These are phyloP conservation scores for Bursaphelenchus mucronatus DNA, from an alignment of 1,140 invertebrate species.

Conservation along the genomic window DNA sequence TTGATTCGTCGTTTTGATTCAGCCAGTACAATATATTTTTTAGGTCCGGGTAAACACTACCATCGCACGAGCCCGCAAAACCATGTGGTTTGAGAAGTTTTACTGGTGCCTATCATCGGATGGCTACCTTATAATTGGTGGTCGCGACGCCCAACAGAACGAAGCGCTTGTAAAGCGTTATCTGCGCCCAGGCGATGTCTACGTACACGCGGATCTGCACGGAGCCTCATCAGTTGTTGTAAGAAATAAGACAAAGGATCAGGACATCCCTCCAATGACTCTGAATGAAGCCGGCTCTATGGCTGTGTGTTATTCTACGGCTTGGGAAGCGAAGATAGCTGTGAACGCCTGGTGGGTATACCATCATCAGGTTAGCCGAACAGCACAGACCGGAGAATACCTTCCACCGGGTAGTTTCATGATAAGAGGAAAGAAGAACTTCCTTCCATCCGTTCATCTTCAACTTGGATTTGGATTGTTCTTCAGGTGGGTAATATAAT, in stretches of 20 bases:
- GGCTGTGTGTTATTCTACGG: conserved; percentile 90
- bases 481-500: conserved; percentile 64
- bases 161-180: conserved; percentile 93
- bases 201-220: conserved; percentile 81
- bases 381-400: conserved; percentile 93
- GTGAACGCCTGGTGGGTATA: conserved; percentile 94
- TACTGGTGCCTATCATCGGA: conserved; percentile 98
- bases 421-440: conserved; percentile 97
- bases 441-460: conserved; percentile 80
- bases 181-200: conserved; percentile 76
- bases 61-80: conserved; percentile 44
- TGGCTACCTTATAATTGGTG: conserved; percentile 91
- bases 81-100: conserved; percentile 92
- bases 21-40: conserved; percentile 4
- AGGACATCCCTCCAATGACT: conserved; percentile 76
- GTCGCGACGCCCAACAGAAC: conserved; percentile 94
- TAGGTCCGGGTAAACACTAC: conserved; percentile 32
- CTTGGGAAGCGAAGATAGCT: conserved; percentile 93
- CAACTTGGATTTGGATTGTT: conserved; percentile 88
- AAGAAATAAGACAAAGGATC: conserved; percentile 72
- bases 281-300: conserved; percentile 92
- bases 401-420: conserved; percentile 92
- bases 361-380: conserved; percentile 82
- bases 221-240: conserved; percentile 90
- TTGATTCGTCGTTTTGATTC: conserved; percentile 4